Evolutionary conservation across 2,888 invertebrate genomes (phyloP).

Genomic region (Anticlea derivata): DNA sequence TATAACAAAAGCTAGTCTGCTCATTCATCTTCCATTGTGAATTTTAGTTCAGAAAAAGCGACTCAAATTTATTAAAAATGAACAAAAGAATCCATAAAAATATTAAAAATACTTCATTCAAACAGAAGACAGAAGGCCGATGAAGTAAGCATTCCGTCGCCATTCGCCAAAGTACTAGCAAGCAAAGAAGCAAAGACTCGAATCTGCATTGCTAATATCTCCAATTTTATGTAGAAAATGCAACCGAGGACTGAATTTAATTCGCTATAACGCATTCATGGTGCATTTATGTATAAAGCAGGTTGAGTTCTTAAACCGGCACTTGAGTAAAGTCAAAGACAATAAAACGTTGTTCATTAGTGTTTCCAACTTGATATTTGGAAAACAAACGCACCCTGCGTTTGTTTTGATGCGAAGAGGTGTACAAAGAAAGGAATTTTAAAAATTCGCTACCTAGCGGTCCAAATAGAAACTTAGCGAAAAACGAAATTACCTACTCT

Average conservation of each 20-base stretch:
- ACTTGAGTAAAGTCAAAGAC: not conserved
- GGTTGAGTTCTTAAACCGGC: not conserved
- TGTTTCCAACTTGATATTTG: no score
- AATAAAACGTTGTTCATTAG: no score
- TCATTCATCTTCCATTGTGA: not conserved
- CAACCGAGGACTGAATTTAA: slow-evolving; percentile 64
- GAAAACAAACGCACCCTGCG: no score
- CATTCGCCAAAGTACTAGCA: slow-evolving; percentile 57
- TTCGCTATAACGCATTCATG: slow-evolving; percentile 56
- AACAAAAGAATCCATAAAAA: slow-evolving; percentile 27
- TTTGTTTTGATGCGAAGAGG: not conserved
- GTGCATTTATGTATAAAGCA: slow-evolving; percentile 3
- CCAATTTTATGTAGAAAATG: slow-evolving; percentile 72
- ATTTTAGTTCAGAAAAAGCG: not conserved
- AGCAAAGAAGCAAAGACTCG: slow-evolving; percentile 46
- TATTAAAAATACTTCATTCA: slow-evolving; percentile 39
- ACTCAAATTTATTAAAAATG: slow-evolving; percentile 12
- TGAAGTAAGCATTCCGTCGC: slow-evolving; percentile 56
- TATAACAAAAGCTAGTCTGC: slow-evolving; percentile 2
- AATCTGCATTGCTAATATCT: slow-evolving; percentile 74
- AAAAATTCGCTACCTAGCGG: no score
- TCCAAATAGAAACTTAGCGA: no score
- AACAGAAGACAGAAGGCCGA: slow-evolving; percentile 49
- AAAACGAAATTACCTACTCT: no score
- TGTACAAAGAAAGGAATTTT: no score